A percentile compares a stretch with the other conserved stretches of the same genome.
Evolutionary conservation across 2,113 vertebrate species (phyloP).

Genomic region (Podiceps cristatus): DNA sequence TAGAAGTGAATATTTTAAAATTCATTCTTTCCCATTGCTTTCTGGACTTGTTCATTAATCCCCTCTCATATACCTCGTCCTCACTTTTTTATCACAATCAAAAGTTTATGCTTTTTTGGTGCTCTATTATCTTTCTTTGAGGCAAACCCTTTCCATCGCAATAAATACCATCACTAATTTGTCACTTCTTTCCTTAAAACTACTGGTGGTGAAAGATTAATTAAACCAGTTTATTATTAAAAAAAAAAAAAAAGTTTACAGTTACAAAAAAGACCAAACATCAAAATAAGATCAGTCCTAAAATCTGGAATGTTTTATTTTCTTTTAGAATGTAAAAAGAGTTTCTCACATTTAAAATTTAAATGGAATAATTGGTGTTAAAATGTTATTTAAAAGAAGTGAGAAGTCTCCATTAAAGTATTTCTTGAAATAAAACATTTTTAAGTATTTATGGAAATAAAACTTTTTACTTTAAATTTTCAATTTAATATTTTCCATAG

Average conservation of each 20-base stretch:
- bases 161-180: neutral
- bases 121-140: neutral
- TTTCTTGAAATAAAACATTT: neutral
- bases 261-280: neutral
- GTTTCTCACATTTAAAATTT: neutral
- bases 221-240: neutral
- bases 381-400: neutral
- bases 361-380: neutral
- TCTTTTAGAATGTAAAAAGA: neutral
- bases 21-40: neutral
- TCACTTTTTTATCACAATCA: neutral
- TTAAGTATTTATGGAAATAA: neutral
- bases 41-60: neutral
- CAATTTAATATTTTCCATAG: neutral
- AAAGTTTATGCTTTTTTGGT: neutral
- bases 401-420: neutral
- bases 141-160: neutral
- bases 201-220: neutral
- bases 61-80: neutral
- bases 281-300: neutral
- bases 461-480: neutral
- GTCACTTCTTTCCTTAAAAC: neutral
- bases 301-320: neutral
- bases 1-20: neutral
- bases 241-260: neutral